Evolutionary conservation across 2,113 vertebrate genomes (phyloP).

Genomic region (Neopipo cinnamomea): DNA sequence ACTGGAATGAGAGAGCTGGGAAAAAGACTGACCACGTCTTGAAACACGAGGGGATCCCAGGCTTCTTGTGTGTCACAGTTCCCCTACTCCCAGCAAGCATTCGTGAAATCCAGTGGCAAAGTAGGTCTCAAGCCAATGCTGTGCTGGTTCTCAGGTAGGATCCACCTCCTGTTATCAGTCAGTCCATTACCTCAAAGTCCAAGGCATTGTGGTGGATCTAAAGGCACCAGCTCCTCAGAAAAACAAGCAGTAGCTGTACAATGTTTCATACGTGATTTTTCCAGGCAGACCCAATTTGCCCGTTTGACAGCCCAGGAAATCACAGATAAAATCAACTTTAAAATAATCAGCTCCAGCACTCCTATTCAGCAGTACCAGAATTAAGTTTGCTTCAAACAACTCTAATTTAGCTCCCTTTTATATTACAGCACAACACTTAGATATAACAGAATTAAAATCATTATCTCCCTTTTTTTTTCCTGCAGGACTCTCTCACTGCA

Average conservation of each 20-base stretch:
- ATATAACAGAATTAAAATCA: not conserved
- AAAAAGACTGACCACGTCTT: not conserved
- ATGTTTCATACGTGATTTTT: not conserved
- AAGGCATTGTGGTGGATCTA: not conserved
- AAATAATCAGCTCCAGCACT: not conserved
- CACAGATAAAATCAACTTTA: not conserved
- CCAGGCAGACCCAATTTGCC: not conserved
- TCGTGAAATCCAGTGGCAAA: not conserved
- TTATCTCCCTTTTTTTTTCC: not conserved
- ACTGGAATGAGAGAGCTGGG: not conserved
- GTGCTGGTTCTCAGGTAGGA: not conserved
- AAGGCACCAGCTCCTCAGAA: not conserved
- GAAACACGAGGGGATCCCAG: not conserved
- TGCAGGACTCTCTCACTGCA: not conserved
- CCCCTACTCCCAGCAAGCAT: not conserved
- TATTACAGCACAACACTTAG: not conserved
- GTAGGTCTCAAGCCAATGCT: not conserved
- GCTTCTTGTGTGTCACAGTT: not conserved
- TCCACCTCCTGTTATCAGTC: not conserved
- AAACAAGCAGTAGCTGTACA: rapidly evolving
- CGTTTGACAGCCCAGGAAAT: not conserved
- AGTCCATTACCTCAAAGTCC: not conserved
- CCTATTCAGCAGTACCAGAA: not conserved
- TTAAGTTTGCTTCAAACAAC: not conserved
- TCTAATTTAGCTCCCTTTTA: not conserved